Evolutionary conservation across 2,888 invertebrate genomes (phyloP), one percentile per base, ranked within the genome.

Genomic region (Caenorhabditis angaria): DNA sequence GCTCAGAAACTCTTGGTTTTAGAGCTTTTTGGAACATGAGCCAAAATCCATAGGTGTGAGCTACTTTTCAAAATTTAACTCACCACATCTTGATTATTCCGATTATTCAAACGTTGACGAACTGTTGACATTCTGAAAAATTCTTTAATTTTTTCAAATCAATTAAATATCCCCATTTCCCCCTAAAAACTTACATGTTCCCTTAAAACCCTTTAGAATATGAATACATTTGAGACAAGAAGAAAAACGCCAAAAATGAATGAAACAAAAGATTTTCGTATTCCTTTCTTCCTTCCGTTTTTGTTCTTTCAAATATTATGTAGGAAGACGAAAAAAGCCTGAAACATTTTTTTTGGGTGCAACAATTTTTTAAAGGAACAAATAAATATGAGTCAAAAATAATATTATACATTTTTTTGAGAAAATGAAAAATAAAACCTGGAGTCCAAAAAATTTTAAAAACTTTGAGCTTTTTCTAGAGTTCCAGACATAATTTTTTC

Each of bases 61-160:
- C n/a, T n/a, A n/a, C n/a, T 35, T 35, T 35, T 35, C 14, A 35
- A 35, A 35, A 14, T 35, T 35, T 48, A 48, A 18, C 48, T 48
- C n/a, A 48, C 48, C 14, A 5, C n/a, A 18, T 50, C 24, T 22
- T 8, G 22, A 3, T 50, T 8, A 50, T 4, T 50, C 22, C 50
- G 50, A 24, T 50, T 50, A 22, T 50, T 50, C 24, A 50, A 50
- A 22, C 50, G 50, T 50, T 50, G 20, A 2, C 50, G 50, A 22
- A 50, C 22, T 8, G 22, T 22, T 50, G 50, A 50, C 50, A 50
- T 35, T 35, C 35, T 35, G 35, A 10, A 35, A 35, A 35, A 35
- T 35, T 35, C 6, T 35, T 35, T 35, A 35, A 14, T 6, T 35
- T 10, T 14, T 10, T 10, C 6, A 35, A 35, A 35, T 35, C 35